Conservation (phyloP, 2,888 invertebrate species). For the Stenodema calcarata region DNA sequence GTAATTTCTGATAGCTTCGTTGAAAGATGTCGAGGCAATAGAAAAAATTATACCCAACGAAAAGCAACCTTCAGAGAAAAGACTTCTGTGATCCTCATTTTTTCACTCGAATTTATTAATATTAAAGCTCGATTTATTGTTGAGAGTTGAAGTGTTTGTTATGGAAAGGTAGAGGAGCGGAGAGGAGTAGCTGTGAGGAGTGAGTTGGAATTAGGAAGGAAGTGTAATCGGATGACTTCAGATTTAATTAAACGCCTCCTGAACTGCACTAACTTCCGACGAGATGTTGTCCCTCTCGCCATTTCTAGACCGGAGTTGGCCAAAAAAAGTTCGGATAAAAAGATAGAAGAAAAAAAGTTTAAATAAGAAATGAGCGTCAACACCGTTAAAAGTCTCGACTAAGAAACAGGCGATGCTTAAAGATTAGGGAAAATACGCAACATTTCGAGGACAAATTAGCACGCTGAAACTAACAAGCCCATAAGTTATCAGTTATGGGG, state of each 20-base stretch:
- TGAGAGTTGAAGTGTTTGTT: slow-evolving; percentile 22
- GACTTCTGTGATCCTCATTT: background rate
- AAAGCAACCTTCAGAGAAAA: background rate
- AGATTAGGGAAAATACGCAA: background rate
- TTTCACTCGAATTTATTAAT: slow-evolving; percentile 15
- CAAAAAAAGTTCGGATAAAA: background rate
- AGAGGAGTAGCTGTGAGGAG: background rate
- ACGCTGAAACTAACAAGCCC: no score
- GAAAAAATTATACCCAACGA: background rate
- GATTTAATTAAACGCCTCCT: slow-evolving; percentile 46
- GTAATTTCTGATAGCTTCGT: no score
- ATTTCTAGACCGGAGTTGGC: background rate
- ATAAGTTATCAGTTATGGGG: no score
- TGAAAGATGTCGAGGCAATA: no score
- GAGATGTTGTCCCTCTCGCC: background rate
- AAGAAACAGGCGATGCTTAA: background rate
- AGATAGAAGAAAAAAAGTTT: slow-evolving; percentile 13
- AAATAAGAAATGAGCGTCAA: slow-evolving; percentile 31
- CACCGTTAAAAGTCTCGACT: slow-evolving; percentile 2
- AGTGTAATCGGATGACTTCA: slow-evolving; percentile 48
- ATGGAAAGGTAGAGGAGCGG: background rate
- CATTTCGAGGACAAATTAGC: no score
- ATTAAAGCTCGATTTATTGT: slow-evolving; percentile 31
- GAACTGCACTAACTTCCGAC: slow-evolving; percentile 41
- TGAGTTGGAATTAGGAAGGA: slow-evolving; percentile 45